phyloP scores from a whole-genome alignment of 2,888 invertebrate genomes.

The Agrenia bidenticulata region DNA sequence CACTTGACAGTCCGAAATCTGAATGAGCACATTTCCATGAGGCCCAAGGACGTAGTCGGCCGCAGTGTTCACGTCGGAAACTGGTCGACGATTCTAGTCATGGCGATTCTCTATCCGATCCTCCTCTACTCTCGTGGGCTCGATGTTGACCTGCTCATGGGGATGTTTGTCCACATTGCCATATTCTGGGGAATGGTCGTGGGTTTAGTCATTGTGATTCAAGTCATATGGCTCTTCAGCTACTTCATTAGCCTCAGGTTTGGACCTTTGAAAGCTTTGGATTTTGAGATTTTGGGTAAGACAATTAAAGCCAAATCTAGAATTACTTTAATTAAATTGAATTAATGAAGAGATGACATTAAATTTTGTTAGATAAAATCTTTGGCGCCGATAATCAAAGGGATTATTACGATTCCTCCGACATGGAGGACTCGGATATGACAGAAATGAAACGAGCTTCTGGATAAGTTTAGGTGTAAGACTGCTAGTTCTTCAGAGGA shows the following conservation, averaged over 20 bases:
- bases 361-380: conserved; percentile 3
- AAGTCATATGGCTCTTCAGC: neutral
- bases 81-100: conserved; percentile 1
- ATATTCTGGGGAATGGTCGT: conserved; percentile 4
- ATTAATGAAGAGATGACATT: too few species aligned
- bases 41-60: neutral
- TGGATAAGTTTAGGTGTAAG: too few species aligned
- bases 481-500: too few species aligned
- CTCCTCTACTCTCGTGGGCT: conserved; percentile 20
- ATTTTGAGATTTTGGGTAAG: conserved; percentile 13
- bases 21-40: conserved; percentile 8
- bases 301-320: too few species aligned
- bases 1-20: neutral
- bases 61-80: conserved; percentile 2
- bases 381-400: neutral
- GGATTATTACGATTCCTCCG: neutral
- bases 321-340: neutral
- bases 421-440: neutral
- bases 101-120: conserved; percentile 17
- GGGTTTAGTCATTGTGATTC: neutral
- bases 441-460: conserved; percentile 1
- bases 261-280: neutral
- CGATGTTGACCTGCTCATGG: neutral
- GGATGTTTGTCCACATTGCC: neutral
- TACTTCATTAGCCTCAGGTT: conserved; percentile 4